Conservation (phyloP, 2,113 vertebrate species). For the Sceloporus undulatus region DNA sequence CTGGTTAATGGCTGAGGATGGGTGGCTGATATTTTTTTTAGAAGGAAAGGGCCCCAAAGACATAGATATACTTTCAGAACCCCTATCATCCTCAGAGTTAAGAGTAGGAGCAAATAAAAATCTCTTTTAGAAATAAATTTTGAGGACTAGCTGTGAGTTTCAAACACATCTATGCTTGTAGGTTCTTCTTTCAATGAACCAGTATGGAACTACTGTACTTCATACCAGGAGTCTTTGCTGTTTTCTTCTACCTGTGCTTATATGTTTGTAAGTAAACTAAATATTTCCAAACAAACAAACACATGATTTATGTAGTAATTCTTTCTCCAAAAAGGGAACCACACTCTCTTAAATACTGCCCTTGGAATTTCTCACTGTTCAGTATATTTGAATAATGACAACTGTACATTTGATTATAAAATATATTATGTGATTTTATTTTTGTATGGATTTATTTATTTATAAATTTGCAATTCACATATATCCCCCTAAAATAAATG, state of each 20-base stretch:
- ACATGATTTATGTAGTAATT: not conserved
- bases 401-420: not conserved
- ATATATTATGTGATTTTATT: not conserved
- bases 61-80: not conserved
- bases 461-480: not conserved
- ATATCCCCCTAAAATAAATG: not conserved
- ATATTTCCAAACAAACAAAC: not conserved
- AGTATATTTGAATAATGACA: not conserved
- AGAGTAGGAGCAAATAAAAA: not conserved
- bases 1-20: not conserved
- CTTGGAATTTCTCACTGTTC: not conserved
- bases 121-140: not conserved
- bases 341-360: not conserved
- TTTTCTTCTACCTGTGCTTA: not conserved
- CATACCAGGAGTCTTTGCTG: not conserved
- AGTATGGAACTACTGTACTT: not conserved
- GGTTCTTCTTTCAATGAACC: not conserved
- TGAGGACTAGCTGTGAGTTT: not conserved
- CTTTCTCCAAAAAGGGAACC: not conserved
- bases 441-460: not conserved
- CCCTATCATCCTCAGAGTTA: not conserved
- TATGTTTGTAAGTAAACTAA: not conserved
- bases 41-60: not conserved
- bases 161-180: not conserved
- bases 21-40: not conserved